Percentiles rank a stretch among this genome's conserved stretches.
Evolutionary conservation across 2,888 invertebrate species (phyloP).

Genomic region (Molorchus minor): DNA sequence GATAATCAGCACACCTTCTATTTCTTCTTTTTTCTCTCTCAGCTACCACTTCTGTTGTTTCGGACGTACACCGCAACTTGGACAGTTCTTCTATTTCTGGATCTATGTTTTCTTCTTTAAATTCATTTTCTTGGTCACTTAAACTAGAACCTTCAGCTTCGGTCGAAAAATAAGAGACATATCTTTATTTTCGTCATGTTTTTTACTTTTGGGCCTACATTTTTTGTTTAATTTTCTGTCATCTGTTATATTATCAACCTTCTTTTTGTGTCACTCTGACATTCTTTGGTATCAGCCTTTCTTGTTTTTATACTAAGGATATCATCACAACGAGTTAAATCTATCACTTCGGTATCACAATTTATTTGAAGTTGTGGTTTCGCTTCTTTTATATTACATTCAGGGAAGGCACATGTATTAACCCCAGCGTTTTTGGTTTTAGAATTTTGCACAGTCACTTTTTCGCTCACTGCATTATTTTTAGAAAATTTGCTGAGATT

Average conservation of each 20-base stretch:
- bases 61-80: slow-evolving; percentile 87
- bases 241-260: slow-evolving; percentile 37
- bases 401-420: slow-evolving; percentile 47
- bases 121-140: slow-evolving; percentile 64
- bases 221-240: slow-evolving; percentile 49
- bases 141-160: slow-evolving; percentile 63
- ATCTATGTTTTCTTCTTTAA: slow-evolving; percentile 67
- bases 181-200: slow-evolving; percentile 35
- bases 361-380: slow-evolving; percentile 37
- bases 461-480: slow-evolving; percentile 45
- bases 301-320: slow-evolving; percentile 44
- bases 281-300: slow-evolving; percentile 31
- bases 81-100: slow-evolving; percentile 84
- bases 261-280: slow-evolving; percentile 23
- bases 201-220: slow-evolving; percentile 34
- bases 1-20: slow-evolving; percentile 89
- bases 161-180: slow-evolving; percentile 58
- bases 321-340: slow-evolving; percentile 61
- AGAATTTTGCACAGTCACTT: slow-evolving; percentile 42
- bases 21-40: slow-evolving; percentile 81
- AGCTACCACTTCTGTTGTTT: slow-evolving; percentile 87
- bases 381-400: slow-evolving; percentile 55
- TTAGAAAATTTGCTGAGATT: slow-evolving; percentile 50
- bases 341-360: slow-evolving; percentile 58
- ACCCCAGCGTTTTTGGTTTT: slow-evolving; percentile 45